Base-by-base conservation (phyloP, 2,797 vertebrate genomes). In the Onychomys leucogaster region DNA sequence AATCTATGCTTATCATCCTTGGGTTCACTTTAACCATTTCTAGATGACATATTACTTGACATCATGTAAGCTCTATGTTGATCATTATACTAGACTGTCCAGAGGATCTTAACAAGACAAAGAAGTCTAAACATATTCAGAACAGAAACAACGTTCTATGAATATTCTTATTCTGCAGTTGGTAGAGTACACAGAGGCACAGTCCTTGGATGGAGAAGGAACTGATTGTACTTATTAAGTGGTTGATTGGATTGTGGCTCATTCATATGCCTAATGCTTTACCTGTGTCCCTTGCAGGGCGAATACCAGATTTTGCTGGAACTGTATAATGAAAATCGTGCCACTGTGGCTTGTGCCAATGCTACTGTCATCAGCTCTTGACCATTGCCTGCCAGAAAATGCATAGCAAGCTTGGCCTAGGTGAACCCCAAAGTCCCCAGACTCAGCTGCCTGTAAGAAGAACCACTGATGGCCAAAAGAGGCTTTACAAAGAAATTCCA, bases 271-370 rank as follows among this genome's bases (percentile, higher is more conserved):
- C 76, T 96, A 89, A 95, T 49, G 34, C 6, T 97, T 89, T 91
- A 8, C 73, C 52, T 93, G 57, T 96, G 21, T 96, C 65, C 82
- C 65, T 55, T 49, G 16, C 97, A 99, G 98, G 98, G 98, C 92
- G 95, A 98, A 89, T 98, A 98, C 84, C 91, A 81, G 0, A 0
- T 98, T 81, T 92, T 92, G 96, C 88, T 98, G 78, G 96, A 95
- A 89, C 81, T 99, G 57, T 97, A 98, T 57, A 98, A 98, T 23
- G 96, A 98, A 97, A 97, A 98, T 21, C 86, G 0, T 0, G 21
- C 52, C 91, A 97, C 23, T 0, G 75, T 99, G 0, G 98, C 96
- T 63, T 99, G 98, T 27, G 98, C 96, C 0, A 97, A 99, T 6
- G 96, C 98, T 1, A 98, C 98, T 0, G 46, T 98, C 90, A 96